Conservation (phyloP, 2,888 invertebrate species). For the Chrysina gloriosa region DNA sequence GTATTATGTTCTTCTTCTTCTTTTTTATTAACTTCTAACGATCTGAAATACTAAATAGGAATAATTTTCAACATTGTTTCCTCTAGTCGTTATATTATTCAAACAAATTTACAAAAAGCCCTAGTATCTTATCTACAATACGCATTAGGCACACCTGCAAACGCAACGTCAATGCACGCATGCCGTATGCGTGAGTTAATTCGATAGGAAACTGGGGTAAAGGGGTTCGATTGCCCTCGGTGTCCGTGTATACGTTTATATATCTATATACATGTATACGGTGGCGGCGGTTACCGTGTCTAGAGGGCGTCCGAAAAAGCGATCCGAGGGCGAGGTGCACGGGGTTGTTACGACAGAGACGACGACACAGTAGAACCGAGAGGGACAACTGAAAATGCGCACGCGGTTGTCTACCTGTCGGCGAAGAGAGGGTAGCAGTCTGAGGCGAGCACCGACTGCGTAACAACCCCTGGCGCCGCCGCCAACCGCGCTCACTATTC, state of each 20-base stretch:
- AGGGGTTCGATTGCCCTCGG: slow-evolving; percentile 16
- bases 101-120: too few relatives aligned
- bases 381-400: slow-evolving; percentile 23
- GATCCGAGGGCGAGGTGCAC: not conserved
- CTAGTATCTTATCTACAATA: too few relatives aligned
- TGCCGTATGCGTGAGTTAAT: not conserved
- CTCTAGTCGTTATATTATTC: too few relatives aligned
- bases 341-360: not conserved
- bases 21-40: too few relatives aligned
- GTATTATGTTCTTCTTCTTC: too few relatives aligned
- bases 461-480: slow-evolving; percentile 71
- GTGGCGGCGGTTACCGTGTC: slow-evolving; percentile 13
- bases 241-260: too few relatives aligned
- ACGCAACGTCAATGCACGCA: slow-evolving; percentile 1
- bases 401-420: slow-evolving; percentile 62
- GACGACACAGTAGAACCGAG: not conserved
- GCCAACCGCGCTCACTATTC: slow-evolving; percentile 60
- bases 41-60: too few relatives aligned
- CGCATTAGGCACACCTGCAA: too few relatives aligned
- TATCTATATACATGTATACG: not conserved
- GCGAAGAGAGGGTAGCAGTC: slow-evolving; percentile 64
- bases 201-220: slow-evolving; percentile 17
- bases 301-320: slow-evolving; percentile 23
- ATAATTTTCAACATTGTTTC: too few relatives aligned
- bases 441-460: slow-evolving; percentile 67